A percentile compares a stretch with the other conserved stretches of the same genome.
Conservation (phyloP, 2,113 vertebrate genomes). For the Seriola rivoliana region DNA sequence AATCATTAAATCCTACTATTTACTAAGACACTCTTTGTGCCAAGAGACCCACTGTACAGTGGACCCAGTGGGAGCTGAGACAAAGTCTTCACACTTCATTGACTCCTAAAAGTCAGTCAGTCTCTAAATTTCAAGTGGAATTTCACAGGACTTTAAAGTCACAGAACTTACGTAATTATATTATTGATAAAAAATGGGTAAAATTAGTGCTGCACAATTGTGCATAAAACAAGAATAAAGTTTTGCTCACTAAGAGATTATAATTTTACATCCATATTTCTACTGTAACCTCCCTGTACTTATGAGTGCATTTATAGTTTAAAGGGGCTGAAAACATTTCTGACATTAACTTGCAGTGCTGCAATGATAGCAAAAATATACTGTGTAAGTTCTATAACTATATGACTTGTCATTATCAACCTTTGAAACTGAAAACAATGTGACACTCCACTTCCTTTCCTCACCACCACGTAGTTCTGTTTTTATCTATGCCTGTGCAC, state of each 20-base stretch:
- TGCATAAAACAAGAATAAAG: background rate
- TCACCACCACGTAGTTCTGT: background rate
- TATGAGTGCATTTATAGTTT: background rate
- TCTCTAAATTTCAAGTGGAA: background rate
- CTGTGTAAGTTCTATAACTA: background rate
- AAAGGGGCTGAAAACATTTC: background rate
- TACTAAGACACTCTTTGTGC: background rate
- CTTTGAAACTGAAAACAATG: slow-evolving; percentile 20
- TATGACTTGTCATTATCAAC: background rate
- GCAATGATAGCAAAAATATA: background rate
- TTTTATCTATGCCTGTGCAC: background rate
- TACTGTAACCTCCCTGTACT: background rate
- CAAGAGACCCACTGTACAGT: background rate
- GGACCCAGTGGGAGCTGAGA: background rate
- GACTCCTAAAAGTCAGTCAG: background rate
- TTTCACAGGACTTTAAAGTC: background rate
- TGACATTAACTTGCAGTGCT: background rate
- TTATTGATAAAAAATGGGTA: no score
- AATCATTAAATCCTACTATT: background rate
- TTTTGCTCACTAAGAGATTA: background rate
- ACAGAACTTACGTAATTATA: background rate
- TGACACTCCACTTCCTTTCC: slow-evolving; percentile 12
- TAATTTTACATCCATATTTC: background rate
- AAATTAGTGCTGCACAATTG: background rate
- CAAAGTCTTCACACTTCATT: background rate